Base-by-base conservation (phyloP, 2,113 vertebrate genomes). In the Willisornis vidua region DNA sequence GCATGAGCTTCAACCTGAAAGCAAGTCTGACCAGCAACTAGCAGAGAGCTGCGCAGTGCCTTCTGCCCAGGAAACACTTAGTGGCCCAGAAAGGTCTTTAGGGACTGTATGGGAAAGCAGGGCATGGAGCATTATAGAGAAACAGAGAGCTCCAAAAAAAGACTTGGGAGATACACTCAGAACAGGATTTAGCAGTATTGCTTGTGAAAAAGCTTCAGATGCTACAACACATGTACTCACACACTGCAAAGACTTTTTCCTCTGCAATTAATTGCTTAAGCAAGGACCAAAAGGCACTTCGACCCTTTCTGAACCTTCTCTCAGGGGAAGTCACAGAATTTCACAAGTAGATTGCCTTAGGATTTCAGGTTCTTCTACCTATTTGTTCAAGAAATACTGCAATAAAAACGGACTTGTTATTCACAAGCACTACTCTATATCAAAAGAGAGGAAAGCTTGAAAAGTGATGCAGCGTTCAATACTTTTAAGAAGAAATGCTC, bases 21-120 rank as follows among this genome's bases (percentile, higher is more conserved):
- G 37, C 7, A 46, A 75, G 46, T 2, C 18, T 10, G 23, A 26
- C 0, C 23, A 31, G 31, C 14, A 70, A 46, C 33, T 24, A 13
- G n/a, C 24, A 84, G 28, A n/a, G 22, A 55, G 48, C 31, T 33
- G 39, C 0, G 0, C 1, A 16, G 29, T 2, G 5, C 20, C 49
- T 70, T 46, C 23, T 14, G 22, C 28, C 52, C 67, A 87, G 31
- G 22, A 4, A 73, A 65, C 9, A 5, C 14, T 18, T 5, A 3
- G 17, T 26, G 87, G 16, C 17, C 20, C 25, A 72, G 25, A 31
- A 63, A 33, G 14, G 19, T 37, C 19, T 29, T 18, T 16, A 61
- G 14, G 7, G 55, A 57, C 29, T 45, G 6, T 14, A 23, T 2
- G 23, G 33, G 10, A 73, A 93, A 85, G 29, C 3, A 13, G 54